Conservation (phyloP, 1,140 invertebrate genomes). For the Bombus pascuorum region DNA sequence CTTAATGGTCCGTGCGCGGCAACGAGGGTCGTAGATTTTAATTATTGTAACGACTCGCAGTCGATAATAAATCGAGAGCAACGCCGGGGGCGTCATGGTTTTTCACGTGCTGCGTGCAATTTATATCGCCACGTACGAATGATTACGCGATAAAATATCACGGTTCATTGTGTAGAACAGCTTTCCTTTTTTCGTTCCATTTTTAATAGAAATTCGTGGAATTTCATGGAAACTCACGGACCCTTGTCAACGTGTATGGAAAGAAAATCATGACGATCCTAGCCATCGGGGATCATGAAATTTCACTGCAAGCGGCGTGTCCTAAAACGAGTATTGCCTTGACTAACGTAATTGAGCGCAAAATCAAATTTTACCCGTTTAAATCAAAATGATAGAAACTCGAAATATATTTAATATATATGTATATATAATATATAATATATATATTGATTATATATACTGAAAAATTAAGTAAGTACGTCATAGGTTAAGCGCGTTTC, state of each 20-base stretch:
- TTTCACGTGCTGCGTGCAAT: slow-evolving; percentile 39
- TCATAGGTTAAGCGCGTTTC: slow-evolving; percentile 67
- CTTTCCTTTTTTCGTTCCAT: neutral
- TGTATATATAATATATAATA: slow-evolving; percentile 43
- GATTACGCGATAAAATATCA: neutral
- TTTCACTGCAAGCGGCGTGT: slow-evolving; percentile 22
- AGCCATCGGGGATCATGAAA: neutral
- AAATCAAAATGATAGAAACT: slow-evolving; percentile 69
- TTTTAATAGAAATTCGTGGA: neutral
- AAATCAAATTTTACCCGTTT: slow-evolving; percentile 79
- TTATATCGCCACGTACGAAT: slow-evolving; percentile 34
- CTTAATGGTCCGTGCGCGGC: slow-evolving; percentile 68
- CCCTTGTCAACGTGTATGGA: no score
- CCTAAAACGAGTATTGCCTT: slow-evolving; percentile 76
- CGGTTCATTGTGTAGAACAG: no score
- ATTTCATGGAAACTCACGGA: neutral
- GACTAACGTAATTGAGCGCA: slow-evolving; percentile 80
- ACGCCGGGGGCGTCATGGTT: slow-evolving; percentile 47
- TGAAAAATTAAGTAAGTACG: slow-evolving; percentile 69
- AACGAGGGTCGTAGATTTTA: slow-evolving; percentile 61
- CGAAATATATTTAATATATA: slow-evolving; percentile 65
- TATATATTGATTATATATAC: slow-evolving; percentile 68
- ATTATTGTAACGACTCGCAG: slow-evolving; percentile 58
- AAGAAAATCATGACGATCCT: slow-evolving; percentile 35
- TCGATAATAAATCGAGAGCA: slow-evolving; percentile 56